Evolutionary conservation across 2,113 vertebrate genomes (phyloP), one percentile per base, ranked within the genome.

Genomic region (Prolemur simus): DNA sequence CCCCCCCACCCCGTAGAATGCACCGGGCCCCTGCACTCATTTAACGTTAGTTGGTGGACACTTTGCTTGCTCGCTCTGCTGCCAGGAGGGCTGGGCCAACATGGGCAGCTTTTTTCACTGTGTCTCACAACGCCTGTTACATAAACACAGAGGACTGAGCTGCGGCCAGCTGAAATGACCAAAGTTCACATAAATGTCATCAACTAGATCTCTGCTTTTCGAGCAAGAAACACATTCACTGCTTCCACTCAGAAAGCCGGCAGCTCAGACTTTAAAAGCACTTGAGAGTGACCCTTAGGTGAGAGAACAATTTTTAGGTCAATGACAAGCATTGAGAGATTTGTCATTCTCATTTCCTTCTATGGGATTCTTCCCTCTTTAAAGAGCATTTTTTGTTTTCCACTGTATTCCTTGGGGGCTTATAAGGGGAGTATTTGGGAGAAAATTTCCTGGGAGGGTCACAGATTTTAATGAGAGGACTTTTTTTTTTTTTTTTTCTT

Each of bases 361-460:
- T 52, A 27, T 52, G 58, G 58, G 60, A 69, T 34, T 93, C 60
- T 80, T 68, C 10, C 49, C 10, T 83, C 73, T 89, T n/a, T 93
- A n/a, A 86, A 89, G 68, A 49, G 82, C 13, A 56, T 66, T 96
- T 93, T 94, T 80, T 87, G 23, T 27, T 9, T 89, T 87, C 58
- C 32, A 52, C 20, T 47, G 1, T 25, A 66, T 85, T 29, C 58
- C 20, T 32, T 86, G 27, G 77, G 77, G 71, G 32, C 45, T 60
- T 89, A 91, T 47, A 87, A 49, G 95, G 95, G 66, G 54, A 64
- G 12, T 81, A 96, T 84, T 89, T 76, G 54, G 47, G 66, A 91
- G 85, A 13, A 45, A 97, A 81, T 90, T 91, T 97, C 76, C 84
- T 27, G 6, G 77, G 63, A 96, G 82, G 94, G 80, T 89, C 77